Conservation (phyloP, 2,888 invertebrate species). For the Fragum sueziense region DNA sequence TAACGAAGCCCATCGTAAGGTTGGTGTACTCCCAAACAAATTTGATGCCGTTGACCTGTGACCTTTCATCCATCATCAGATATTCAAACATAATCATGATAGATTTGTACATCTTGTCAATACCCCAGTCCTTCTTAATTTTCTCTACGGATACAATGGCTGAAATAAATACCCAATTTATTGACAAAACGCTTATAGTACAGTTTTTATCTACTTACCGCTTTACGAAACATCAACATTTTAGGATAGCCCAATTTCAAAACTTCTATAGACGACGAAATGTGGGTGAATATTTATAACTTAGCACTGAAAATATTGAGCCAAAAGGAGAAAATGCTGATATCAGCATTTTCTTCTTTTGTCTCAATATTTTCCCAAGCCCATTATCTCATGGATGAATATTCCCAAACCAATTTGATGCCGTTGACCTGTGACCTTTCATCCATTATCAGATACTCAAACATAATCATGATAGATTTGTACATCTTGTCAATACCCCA, state of each 20-base stretch:
- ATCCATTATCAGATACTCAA: neutral
- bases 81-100: neutral
- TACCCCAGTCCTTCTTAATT: neutral
- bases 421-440: neutral
- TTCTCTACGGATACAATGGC: neutral
- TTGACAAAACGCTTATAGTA: too few relatives aligned
- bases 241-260: too few relatives aligned
- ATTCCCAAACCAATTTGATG: neutral
- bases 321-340: too few relatives aligned
- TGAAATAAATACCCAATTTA: too few relatives aligned
- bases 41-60: neutral
- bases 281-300: too few relatives aligned
- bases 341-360: too few relatives aligned
- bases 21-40: neutral
- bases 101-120: neutral
- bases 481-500: neutral
- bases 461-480: neutral
- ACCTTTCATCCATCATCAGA: neutral
- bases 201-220: too few relatives aligned
- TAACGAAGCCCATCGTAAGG: neutral
- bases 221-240: too few relatives aligned
- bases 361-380: too few relatives aligned
- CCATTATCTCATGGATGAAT: neutral
- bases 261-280: too few relatives aligned
- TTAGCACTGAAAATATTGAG: too few relatives aligned